A percentile compares a stretch with the other conserved stretches of the same genome.
phyloP scores from a whole-genome alignment of 2,888 invertebrate species.

The Apotomis capreana region DNA sequence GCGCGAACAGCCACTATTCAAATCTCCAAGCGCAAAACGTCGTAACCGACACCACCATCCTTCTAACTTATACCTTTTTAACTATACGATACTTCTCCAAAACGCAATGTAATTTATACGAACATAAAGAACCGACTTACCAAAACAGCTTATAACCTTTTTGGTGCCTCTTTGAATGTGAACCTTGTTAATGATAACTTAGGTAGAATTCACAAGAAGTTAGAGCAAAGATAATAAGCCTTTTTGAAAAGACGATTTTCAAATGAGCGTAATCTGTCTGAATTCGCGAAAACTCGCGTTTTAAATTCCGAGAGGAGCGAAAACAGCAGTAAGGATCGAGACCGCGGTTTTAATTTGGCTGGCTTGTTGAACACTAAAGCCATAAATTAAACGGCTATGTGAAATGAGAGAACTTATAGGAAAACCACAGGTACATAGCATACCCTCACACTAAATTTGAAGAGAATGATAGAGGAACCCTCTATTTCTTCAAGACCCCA shows the following conservation, averaged over 20 bases:
- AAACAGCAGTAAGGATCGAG: neutral
- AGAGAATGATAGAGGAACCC: no score
- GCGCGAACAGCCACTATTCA: neutral
- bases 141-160: neutral
- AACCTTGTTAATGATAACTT: neutral
- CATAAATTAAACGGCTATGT: no score
- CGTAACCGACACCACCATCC: neutral
- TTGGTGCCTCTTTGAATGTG: neutral
- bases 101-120: neutral
- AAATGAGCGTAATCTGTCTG: neutral
- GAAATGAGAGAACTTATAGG: no score
- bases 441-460: no score
- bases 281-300: constrained; percentile 4
- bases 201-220: neutral
- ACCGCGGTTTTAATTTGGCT: neutral
- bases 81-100: neutral
- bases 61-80: neutral
- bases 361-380: no score
- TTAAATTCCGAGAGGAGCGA: neutral
- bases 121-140: neutral
- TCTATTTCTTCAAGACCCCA: no score
- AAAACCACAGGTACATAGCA: no score
- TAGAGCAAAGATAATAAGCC: neutral
- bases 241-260: neutral
- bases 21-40: neutral